phyloP scores from a whole-genome alignment of 2,113 vertebrate genomes.

The Donacobius atricapilla region DNA sequence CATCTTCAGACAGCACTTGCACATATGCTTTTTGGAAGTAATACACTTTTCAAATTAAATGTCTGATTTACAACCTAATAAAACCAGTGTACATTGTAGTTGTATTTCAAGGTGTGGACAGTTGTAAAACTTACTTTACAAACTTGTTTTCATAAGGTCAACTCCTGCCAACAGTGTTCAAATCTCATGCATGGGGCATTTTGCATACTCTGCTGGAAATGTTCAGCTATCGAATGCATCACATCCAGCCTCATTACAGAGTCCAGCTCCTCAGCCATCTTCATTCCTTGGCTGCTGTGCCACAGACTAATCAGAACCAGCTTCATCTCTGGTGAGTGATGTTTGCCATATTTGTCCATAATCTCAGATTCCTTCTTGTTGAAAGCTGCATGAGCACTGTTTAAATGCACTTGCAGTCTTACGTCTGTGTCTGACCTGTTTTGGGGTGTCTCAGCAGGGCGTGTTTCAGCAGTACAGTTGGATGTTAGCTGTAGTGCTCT shows the following conservation, averaged over 20 bases:
- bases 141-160: constrained; percentile 79
- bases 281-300: constrained; percentile 92
- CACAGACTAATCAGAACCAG: constrained; percentile 98
- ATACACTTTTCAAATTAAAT: not conserved
- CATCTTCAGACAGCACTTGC: not conserved
- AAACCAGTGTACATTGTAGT: not conserved
- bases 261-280: constrained; percentile 96
- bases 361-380: not conserved
- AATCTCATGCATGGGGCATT: constrained; percentile 96
- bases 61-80: not conserved
- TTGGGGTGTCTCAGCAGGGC: not conserved
- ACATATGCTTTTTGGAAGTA: fast-evolving
- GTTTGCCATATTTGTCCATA: not conserved
- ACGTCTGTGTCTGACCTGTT: not conserved
- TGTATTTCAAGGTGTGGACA: not conserved
- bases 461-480: not conserved
- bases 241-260: constrained; percentile 97
- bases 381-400: not conserved
- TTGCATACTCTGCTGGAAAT: constrained; percentile 96
- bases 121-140: not conserved
- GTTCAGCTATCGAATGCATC: constrained; percentile 99
- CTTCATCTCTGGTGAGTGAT: constrained; percentile 90
- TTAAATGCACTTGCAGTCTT: not conserved
- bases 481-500: not conserved
- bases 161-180: constrained; percentile 94